These are phyloP conservation scores for Lobophora halterata DNA, from an alignment of 2,888 invertebrate genomes.

Conservation along the genomic window DNA sequence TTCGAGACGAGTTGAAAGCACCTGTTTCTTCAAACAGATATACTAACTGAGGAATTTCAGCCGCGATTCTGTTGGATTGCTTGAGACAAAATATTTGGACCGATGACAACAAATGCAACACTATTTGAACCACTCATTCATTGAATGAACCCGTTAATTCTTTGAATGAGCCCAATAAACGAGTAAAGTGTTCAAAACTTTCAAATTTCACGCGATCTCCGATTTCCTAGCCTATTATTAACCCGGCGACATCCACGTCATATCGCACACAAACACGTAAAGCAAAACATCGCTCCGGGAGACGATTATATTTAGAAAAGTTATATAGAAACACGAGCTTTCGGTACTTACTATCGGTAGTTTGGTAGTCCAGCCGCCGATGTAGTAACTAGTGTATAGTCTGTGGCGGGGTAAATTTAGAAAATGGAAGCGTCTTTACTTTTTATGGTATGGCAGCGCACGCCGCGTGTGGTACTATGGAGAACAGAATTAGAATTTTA, in stretches of 20 bases:
- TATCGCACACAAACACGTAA: conserved; percentile 18
- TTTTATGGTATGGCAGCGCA: conserved; percentile 74
- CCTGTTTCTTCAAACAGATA: neutral
- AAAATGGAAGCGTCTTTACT: conserved; percentile 72
- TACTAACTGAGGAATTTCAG: neutral
- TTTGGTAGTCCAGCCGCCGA: conserved; percentile 33
- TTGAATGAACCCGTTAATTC: conserved; percentile 1
- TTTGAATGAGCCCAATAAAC: conserved; percentile 4
- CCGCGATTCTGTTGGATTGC: too few species aligned
- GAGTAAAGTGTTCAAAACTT: neutral
- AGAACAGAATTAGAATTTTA: conserved; percentile 32
- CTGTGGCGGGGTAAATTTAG: conserved; percentile 60
- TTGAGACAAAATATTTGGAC: too few species aligned
- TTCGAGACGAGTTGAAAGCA: too few species aligned
- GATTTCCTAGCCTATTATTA: conserved; percentile 19
- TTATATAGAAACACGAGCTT: conserved; percentile 34
- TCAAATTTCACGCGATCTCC: conserved; percentile 7
- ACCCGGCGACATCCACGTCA: conserved; percentile 15
- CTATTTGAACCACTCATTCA: neutral
- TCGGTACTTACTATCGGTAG: neutral
- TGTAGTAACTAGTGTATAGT: neutral
- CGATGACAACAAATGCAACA: neutral
- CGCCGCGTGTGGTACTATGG: conserved; percentile 60
- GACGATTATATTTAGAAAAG: conserved; percentile 31
- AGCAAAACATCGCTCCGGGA: conserved; percentile 47